These are phyloP conservation scores for Carpatolechia fugitivella DNA, from an alignment of 2,888 invertebrate species.

Conservation along the genomic window DNA sequence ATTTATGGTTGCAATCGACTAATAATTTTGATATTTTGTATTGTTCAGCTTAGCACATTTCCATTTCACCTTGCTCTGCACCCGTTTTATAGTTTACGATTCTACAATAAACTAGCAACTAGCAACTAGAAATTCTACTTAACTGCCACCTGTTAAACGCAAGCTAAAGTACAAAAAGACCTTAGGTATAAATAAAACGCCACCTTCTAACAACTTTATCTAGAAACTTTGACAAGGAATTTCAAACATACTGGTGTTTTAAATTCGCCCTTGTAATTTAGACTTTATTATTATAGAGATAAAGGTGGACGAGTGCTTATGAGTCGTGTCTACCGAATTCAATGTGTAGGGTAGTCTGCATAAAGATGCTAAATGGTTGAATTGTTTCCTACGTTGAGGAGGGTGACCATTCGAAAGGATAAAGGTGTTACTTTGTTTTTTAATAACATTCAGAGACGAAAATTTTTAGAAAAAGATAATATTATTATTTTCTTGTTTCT, in stretches of 20 bases:
- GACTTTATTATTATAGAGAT: neutral
- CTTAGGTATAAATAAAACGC: conserved; percentile 20
- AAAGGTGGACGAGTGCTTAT: conserved; percentile 3
- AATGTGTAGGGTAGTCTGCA: conserved; percentile 37
- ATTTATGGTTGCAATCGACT: too few species aligned
- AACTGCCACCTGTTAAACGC: conserved; percentile 13
- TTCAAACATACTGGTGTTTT: neutral
- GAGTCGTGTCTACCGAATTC: conserved; percentile 9
- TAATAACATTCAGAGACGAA: too few species aligned
- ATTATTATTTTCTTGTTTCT: too few species aligned
- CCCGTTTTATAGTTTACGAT: neutral
- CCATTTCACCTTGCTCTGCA: neutral
- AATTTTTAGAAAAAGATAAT: too few species aligned
- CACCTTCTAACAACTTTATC: conserved; percentile 21
- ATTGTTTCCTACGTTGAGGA: conserved; percentile 52
- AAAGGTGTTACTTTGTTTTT: too few species aligned
- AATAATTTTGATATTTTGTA: too few species aligned
- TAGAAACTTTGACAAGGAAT: conserved; percentile 5
- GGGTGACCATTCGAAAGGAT: conserved; percentile 37
- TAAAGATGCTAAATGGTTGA: conserved; percentile 68
- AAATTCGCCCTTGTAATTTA: neutral
- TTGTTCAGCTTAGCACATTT: too few species aligned
- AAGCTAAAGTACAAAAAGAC: conserved; percentile 2
- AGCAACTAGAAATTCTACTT: neutral
- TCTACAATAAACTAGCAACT: neutral